Percentiles rank a stretch among this genome's conserved stretches.
Evolutionary conservation across 2,888 invertebrate species (phyloP).

Genomic region (Blastobasis adustella): DNA sequence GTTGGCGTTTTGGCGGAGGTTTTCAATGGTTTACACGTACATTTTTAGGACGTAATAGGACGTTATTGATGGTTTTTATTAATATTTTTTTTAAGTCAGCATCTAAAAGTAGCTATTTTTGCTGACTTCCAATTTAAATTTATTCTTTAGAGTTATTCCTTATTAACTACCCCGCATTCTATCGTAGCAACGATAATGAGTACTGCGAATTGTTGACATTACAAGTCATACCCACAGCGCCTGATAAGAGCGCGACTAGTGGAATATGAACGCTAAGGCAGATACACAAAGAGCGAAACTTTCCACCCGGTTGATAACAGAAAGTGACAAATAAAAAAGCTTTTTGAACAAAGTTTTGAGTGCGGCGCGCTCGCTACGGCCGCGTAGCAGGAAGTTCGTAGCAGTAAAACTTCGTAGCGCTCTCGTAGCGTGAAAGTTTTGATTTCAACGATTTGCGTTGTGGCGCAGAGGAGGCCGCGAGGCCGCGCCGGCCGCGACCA

Average conservation of each 20-base stretch:
- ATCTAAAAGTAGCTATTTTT: background rate
- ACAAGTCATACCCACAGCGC: no score
- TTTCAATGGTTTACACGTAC: slow-evolving; percentile 18
- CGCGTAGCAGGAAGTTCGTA: slow-evolving; percentile 74
- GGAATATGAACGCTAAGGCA: slow-evolving; percentile 31
- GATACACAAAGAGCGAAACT: slow-evolving; percentile 42
- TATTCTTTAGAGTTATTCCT: no score
- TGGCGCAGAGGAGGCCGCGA: slow-evolving; percentile 65
- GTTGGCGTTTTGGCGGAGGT: background rate
- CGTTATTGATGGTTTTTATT: no score
- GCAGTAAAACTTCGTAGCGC: slow-evolving; percentile 74
- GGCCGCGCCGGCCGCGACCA: slow-evolving; percentile 64
- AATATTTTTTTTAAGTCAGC: background rate
- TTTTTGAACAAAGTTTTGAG: slow-evolving; percentile 71
- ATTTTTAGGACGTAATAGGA: background rate
- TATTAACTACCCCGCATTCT: no score
- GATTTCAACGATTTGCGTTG: slow-evolving; percentile 75
- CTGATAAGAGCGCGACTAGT: slow-evolving; percentile 23
- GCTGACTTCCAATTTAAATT: no score
- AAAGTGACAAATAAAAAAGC: slow-evolving; percentile 72
- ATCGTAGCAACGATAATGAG: no score
- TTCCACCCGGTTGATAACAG: slow-evolving; percentile 60
- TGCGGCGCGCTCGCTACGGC: slow-evolving; percentile 64
- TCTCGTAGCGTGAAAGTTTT: slow-evolving; percentile 75
- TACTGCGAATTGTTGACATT: no score